phyloP scores from a whole-genome alignment of 2,113 vertebrate species.

The Monarcha castaneiventris region DNA sequence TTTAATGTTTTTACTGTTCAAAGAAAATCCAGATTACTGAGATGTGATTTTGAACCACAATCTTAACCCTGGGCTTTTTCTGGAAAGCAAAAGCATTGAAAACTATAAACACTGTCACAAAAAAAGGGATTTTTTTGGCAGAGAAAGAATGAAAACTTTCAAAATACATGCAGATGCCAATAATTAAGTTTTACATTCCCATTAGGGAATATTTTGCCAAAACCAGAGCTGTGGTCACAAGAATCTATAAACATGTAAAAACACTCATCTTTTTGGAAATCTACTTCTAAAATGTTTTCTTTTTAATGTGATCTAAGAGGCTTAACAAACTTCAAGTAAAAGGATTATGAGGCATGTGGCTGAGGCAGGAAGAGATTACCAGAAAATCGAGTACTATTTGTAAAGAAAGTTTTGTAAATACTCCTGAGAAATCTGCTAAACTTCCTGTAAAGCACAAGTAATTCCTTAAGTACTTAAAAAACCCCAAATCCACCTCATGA shows the following conservation, averaged over 20 bases:
- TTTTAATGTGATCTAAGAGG: not conserved
- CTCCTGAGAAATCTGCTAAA: not conserved
- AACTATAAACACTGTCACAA: not conserved
- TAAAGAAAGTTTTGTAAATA: not conserved
- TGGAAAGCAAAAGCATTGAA: not conserved
- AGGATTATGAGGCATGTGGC: not conserved
- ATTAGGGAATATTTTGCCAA: not conserved
- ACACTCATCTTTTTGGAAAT: not conserved
- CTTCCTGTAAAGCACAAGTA: not conserved
- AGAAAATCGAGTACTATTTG: not conserved
- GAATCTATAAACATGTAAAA: not conserved
- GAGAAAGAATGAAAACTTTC: not conserved
- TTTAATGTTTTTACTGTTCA: not conserved
- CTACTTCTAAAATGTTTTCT: not conserved
- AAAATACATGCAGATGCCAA: not conserved
- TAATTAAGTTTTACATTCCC: not conserved
- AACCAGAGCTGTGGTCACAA: not conserved
- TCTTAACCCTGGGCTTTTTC: not conserved
- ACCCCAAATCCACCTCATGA: not conserved
- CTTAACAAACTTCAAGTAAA: not conserved
- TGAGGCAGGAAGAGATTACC: not conserved
- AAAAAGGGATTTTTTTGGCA: not conserved
- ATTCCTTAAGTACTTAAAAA: not conserved
- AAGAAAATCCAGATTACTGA: not conserved
- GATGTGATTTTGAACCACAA: not conserved